These are phyloP conservation scores for Morpho deidamia DNA, from an alignment of 2,888 invertebrate species.

Conservation along the genomic window DNA sequence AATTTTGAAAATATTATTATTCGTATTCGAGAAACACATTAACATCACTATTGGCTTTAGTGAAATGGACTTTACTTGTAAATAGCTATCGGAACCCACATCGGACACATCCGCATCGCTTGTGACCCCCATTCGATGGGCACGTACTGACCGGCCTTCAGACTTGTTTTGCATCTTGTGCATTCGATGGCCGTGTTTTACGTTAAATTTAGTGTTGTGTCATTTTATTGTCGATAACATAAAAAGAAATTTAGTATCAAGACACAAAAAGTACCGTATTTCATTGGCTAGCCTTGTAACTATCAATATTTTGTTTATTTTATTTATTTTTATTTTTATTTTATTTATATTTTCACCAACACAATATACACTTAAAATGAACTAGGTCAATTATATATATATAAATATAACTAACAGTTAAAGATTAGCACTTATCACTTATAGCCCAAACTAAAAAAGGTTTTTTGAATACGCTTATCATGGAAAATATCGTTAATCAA, in stretches of 20 bases:
- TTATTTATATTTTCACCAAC: too few relatives aligned
- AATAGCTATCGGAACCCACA: conserved; percentile 10
- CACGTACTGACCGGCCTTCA: conserved; percentile 54
- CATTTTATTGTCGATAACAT: conserved; percentile 16
- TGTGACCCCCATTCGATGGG: conserved; percentile 52
- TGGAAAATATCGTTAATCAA: too few relatives aligned
- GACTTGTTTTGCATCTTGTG: conserved; percentile 42
- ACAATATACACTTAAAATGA: too few relatives aligned
- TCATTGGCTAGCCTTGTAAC: too few relatives aligned
- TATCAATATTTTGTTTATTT: too few relatives aligned
- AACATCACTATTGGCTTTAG: not conserved
- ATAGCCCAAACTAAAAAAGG: too few relatives aligned
- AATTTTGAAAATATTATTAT: too few relatives aligned
- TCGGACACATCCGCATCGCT: conserved; percentile 18
- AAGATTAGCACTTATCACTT: too few relatives aligned
- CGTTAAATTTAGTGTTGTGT: conserved; percentile 16
- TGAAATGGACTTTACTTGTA: not conserved
- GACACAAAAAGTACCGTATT: not conserved
- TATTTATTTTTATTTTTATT: too few relatives aligned
- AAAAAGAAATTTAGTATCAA: not conserved
- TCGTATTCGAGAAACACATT: not conserved
- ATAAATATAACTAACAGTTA: too few relatives aligned
- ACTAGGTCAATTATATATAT: too few relatives aligned
- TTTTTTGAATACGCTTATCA: too few relatives aligned
- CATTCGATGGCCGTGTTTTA: conserved; percentile 34